Evolutionary conservation across 2,113 vertebrate species (phyloP).

Genomic region (Notiomystis cincta): DNA sequence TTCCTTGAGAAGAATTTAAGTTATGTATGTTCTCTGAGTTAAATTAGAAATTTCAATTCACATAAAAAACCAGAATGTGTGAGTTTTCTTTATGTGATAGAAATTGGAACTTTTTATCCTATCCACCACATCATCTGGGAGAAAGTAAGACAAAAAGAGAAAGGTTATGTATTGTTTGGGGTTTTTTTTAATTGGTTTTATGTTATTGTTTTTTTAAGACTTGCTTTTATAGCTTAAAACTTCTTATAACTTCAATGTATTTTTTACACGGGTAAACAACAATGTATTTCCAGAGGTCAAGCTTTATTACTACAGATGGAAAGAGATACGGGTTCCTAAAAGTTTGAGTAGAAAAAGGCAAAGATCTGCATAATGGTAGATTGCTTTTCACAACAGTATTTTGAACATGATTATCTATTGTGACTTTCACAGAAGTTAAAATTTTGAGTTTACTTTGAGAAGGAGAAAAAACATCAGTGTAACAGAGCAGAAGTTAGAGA

Average conservation of each 20-base stretch:
- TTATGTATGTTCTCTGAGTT: background rate
- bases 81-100: background rate
- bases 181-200: background rate
- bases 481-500: background rate
- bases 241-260: background rate
- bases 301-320: background rate
- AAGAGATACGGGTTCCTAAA: background rate
- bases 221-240: background rate
- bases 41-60: background rate
- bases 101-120: background rate
- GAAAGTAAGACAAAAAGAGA: background rate
- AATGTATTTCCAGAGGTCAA: background rate
- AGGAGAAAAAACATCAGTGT: background rate
- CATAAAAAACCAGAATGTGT: background rate
- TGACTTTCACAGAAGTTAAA: background rate
- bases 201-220: rapidly evolving
- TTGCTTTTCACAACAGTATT: background rate
- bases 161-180: rapidly evolving
- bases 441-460: background rate
- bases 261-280: background rate
- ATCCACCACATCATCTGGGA: rapidly evolving
- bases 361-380: background rate
- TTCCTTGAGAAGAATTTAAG: background rate
- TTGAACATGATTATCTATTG: background rate
- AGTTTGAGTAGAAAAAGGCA: background rate